phyloP scores from a whole-genome alignment of 2,113 vertebrate species.

The Cisticola juncidis region DNA sequence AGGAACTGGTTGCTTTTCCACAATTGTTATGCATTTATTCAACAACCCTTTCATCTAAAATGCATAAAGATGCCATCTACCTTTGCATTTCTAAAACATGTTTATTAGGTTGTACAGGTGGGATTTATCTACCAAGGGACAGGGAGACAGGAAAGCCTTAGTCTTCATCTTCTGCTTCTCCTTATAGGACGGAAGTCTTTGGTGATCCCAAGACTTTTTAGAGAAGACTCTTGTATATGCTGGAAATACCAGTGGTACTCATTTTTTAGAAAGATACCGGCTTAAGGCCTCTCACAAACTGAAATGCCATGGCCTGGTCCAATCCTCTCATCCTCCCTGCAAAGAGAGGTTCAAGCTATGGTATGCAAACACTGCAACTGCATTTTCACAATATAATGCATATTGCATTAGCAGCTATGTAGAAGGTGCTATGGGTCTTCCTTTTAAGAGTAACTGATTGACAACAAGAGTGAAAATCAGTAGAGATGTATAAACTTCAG shows the following conservation, averaged over 20 bases:
- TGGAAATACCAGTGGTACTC: neutral
- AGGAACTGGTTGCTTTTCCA: neutral
- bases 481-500: neutral
- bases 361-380: neutral
- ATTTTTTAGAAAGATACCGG: neutral
- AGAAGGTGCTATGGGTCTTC: neutral
- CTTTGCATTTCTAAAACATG: neutral
- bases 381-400: neutral
- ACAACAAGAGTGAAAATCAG: neutral
- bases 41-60: neutral
- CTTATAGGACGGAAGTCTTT: neutral
- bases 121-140: neutral
- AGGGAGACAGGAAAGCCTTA: neutral
- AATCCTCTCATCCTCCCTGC: neutral
- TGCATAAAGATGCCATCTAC: neutral
- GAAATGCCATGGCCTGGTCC: neutral
- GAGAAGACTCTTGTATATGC: neutral
- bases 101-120: neutral
- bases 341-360: neutral
- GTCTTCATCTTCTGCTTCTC: neutral
- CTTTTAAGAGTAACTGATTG: neutral
- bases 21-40: neutral
- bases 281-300: neutral
- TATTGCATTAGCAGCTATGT: neutral
- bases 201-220: neutral